These are phyloP conservation scores for Notodonta ziczac DNA, from an alignment of 2,888 invertebrate genomes.

Conservation along the genomic window DNA sequence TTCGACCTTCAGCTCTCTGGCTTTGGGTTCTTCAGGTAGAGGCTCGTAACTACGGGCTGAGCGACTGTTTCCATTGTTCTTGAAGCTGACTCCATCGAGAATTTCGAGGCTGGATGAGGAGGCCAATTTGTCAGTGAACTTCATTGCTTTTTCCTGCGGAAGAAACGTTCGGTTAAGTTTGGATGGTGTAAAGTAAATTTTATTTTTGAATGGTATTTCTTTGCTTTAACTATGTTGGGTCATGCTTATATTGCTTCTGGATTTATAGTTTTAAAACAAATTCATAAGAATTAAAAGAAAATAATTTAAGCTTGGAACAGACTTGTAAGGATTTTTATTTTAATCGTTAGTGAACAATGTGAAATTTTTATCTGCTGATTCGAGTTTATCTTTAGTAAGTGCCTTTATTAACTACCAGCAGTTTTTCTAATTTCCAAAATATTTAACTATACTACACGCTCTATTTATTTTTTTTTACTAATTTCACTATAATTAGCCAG, in stretches of 20 bases:
- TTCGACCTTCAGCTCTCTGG: constrained; percentile 71
- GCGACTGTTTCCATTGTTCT: constrained; percentile 71
- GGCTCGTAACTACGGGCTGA: constrained; percentile 77
- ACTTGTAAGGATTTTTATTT: no score
- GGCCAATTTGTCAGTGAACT: constrained; percentile 75
- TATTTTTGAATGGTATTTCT: neutral
- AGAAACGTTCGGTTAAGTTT: neutral
- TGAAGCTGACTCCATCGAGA: constrained; percentile 71
- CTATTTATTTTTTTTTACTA: no score
- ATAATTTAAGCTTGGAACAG: no score
- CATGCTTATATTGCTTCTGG: neutral
- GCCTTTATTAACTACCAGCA: no score
- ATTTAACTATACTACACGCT: no score
- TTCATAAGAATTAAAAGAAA: no score
- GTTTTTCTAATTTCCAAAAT: no score
- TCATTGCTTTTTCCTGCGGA: constrained; percentile 78
- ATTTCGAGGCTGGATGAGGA: constrained; percentile 70
- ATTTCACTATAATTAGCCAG: no score
- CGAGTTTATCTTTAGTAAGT: no score
- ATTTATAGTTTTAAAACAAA: neutral
- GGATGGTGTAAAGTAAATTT: neutral
- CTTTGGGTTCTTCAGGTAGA: constrained; percentile 70
- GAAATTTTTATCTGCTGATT: no score
- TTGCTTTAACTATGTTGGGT: neutral
- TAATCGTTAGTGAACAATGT: no score